phyloP scores from a whole-genome alignment of 2,888 invertebrate species.

The Philaethria dido region DNA sequence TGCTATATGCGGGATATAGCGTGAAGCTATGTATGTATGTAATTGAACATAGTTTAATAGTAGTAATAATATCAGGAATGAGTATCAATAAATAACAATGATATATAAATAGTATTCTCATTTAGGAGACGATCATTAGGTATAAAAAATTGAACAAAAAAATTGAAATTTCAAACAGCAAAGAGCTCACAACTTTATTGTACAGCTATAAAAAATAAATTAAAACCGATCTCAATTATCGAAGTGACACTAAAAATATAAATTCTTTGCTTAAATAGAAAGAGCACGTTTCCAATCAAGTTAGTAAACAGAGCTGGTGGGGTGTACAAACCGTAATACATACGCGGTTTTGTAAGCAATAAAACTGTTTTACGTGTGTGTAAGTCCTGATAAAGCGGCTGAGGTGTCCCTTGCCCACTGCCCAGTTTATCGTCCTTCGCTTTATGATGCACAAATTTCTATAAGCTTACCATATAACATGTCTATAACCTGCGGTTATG shows the following conservation, averaged over 20 bases:
- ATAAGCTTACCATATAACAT: constrained; percentile 56
- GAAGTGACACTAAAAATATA: constrained; percentile 57
- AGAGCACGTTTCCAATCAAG: constrained; percentile 80
- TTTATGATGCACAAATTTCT: constrained; percentile 81
- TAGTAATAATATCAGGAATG: no score
- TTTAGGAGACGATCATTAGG: neutral
- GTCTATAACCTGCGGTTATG: constrained; percentile 10
- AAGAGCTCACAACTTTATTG: constrained; percentile 10
- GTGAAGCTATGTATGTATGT: no score
- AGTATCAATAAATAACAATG: no score
- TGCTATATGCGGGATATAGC: no score
- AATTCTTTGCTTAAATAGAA: constrained; percentile 72
- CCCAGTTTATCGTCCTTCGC: constrained; percentile 67
- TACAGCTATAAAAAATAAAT: constrained; percentile 43
- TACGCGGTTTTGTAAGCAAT: constrained; percentile 64
- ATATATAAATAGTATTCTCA: neutral
- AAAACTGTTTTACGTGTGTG: constrained; percentile 75
- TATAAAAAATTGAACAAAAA: neutral
- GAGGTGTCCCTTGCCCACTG: constrained; percentile 59
- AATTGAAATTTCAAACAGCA: neutral
- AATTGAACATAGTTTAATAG: no score
- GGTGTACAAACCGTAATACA: constrained; percentile 58
- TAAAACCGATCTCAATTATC: constrained; percentile 48
- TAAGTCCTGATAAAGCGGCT: constrained; percentile 67
- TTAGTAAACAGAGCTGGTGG: constrained; percentile 65